Evolutionary conservation across 2,113 vertebrate species (phyloP), one percentile per base, ranked within the genome.

Genomic region (Nibea albiflora): DNA sequence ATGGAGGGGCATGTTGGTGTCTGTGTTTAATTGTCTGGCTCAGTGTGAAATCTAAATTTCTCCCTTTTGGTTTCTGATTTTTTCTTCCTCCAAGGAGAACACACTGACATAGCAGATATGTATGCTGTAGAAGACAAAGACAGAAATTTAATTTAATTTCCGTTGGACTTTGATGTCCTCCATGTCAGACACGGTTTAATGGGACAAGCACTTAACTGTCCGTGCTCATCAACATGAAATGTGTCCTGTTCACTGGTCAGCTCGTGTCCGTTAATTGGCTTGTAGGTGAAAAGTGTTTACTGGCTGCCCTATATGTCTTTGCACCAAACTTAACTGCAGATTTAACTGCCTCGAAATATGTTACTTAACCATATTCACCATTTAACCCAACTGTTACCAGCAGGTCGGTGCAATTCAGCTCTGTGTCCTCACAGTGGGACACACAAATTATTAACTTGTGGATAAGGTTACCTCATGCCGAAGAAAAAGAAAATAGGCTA

Each of bases 401-500:
- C 4, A 60, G 65, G 58, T 87, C 85, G 74, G 22, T 49, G 52
- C 65, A 68, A 74, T 79, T 73, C 16, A 1, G 53, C 74, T 46
- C 28, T 17, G 57, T 44, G 50, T 49, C 73, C n/a, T 66, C 70
- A n/a, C 9, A 66, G 26, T 54, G 58, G 46, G 31, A 77, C 42
- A 20, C 72, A 73, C 65, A 84, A 70, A 73, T 84, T 49, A 87
- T 77, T 44, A 84, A 72, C 57, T 66, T 1, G 7, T 44, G 63
- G 47, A 72, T 69, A 76, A 85, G 67, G 73, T 56, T 80, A 64
- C 26, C 53, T 78, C 5, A 19, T 31, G 28, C 14, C 39, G 15
- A 42, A 11, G 62, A 58, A 71, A 76, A 62, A 78, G 64, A 28
- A 81, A 77, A 84, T 69, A 50, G 65, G 69, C 65, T 73, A 56